Percentiles rank a stretch among this genome's conserved stretches.
Evolutionary conservation across 1,140 invertebrate species (phyloP).

Genomic region (Phthorimaea operculella): DNA sequence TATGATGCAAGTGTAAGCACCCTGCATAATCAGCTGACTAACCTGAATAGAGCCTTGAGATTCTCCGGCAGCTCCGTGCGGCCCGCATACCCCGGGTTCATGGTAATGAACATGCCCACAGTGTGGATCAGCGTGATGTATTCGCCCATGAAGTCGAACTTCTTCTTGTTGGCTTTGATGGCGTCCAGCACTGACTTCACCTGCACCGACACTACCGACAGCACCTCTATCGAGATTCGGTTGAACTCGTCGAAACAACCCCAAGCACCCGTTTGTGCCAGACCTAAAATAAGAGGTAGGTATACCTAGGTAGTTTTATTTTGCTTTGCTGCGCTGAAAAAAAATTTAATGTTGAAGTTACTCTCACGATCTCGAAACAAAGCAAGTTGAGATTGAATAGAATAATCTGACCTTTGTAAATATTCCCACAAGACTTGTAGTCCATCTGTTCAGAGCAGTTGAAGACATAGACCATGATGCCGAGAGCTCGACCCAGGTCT

Average conservation of each 20-base stretch:
- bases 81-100: constrained; percentile 93
- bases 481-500: no score
- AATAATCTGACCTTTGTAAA: constrained; percentile 77
- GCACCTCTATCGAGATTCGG: constrained; percentile 90
- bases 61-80: constrained; percentile 88
- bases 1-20: no score
- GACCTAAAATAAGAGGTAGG: constrained; percentile 55
- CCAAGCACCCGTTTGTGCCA: constrained; percentile 94
- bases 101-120: constrained; percentile 93
- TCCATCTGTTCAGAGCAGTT: constrained; percentile 98
- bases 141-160: constrained; percentile 88
- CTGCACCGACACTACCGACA: constrained; percentile 93
- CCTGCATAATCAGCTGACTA: constrained; percentile 4
- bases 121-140: constrained; percentile 79
- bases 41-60: constrained; percentile 77
- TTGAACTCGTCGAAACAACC: constrained; percentile 97
- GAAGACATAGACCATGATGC: no score
- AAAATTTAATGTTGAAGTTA: no score
- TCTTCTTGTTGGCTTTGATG: constrained; percentile 81
- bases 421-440: constrained; percentile 92
- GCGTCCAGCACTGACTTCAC: constrained; percentile 86
- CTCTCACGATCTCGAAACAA: no score
- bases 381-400: no score
- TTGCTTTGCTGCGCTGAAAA: no score
- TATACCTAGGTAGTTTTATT: no score